These are phyloP conservation scores for Beris chalybata DNA, from an alignment of 2,888 invertebrate genomes.

Conservation along the genomic window DNA sequence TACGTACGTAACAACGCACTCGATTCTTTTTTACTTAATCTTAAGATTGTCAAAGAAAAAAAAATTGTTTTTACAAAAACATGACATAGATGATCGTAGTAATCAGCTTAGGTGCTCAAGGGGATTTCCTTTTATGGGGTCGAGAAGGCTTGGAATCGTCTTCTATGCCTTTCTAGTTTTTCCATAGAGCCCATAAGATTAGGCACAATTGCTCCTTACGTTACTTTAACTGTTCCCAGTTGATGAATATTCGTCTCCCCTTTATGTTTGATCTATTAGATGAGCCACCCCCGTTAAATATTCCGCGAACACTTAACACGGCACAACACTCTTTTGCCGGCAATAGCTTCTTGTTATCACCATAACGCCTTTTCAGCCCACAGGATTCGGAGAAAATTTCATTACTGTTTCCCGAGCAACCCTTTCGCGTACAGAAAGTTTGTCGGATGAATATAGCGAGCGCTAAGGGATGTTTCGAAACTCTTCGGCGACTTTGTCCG, in stretches of 20 bases:
- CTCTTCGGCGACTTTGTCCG: constrained; percentile 14
- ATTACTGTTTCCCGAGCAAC: constrained; percentile 16
- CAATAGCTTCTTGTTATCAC: constrained; percentile 27
- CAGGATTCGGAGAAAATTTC: constrained; percentile 21
- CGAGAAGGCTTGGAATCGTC: background rate
- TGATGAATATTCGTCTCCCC: too few relatives aligned
- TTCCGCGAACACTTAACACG: constrained; percentile 19
- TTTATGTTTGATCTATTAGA: constrained; percentile 15
- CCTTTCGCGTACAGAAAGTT: constrained; percentile 13
- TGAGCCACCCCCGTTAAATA: constrained; percentile 11
- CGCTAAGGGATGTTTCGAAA: constrained; percentile 12
- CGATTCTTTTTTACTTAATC: constrained; percentile 15
- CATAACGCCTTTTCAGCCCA: constrained; percentile 27
- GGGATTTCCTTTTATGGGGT: constrained; percentile 11
- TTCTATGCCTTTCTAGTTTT: background rate
- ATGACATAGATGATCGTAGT: constrained; percentile 24
- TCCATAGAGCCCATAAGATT: background rate
- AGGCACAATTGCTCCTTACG: too few relatives aligned
- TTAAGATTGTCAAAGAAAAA: constrained; percentile 23
- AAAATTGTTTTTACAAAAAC: constrained; percentile 28
- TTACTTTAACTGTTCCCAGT: too few relatives aligned
- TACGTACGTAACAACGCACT: background rate
- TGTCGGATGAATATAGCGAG: too few relatives aligned
- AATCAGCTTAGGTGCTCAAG: constrained; percentile 26
- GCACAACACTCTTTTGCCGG: constrained; percentile 11